Percentiles rank a stretch among this genome's conserved stretches.
These are phyloP conservation scores for Drosophila nr. perissopoda DNA, from an alignment of 2,888 invertebrate genomes.

Conservation along the genomic window DNA sequence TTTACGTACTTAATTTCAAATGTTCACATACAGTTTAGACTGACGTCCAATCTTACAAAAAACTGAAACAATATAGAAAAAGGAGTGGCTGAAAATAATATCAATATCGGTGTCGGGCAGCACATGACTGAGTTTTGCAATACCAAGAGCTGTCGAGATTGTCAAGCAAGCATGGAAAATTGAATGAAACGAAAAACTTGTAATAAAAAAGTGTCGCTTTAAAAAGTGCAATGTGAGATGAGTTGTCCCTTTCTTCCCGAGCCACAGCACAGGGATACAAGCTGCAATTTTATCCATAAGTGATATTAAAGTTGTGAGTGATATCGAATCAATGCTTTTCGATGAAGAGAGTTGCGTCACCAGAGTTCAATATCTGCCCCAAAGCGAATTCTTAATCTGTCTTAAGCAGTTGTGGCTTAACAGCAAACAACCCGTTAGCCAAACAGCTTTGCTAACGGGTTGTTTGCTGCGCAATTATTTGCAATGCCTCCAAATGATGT, in stretches of 20 bases:
- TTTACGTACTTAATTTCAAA: neutral
- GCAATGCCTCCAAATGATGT: neutral
- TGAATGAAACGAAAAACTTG: conserved; percentile 1
- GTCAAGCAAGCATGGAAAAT: neutral
- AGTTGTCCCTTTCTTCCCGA: neutral
- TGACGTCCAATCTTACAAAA: neutral
- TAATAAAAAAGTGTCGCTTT: neutral
- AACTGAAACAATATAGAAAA: neutral
- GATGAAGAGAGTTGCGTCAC: rapidly evolving
- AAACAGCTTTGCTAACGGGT: too few relatives aligned
- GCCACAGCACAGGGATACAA: neutral
- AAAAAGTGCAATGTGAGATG: neutral
- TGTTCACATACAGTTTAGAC: neutral
- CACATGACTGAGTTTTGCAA: conserved; percentile 4
- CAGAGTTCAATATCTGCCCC: neutral
- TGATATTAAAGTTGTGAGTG: neutral
- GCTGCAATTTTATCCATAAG: too few relatives aligned
- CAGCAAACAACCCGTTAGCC: too few relatives aligned
- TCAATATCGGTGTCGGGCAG: neutral
- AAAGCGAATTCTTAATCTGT: neutral
- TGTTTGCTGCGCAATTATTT: neutral
- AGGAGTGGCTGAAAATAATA: neutral
- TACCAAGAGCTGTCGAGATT: conserved; percentile 6
- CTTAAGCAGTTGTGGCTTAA: neutral
- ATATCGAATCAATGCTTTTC: neutral